Evolutionary conservation across 1,140 invertebrate species (phyloP), one percentile per base, ranked within the genome.

Genomic region (Cephus cinctus): DNA sequence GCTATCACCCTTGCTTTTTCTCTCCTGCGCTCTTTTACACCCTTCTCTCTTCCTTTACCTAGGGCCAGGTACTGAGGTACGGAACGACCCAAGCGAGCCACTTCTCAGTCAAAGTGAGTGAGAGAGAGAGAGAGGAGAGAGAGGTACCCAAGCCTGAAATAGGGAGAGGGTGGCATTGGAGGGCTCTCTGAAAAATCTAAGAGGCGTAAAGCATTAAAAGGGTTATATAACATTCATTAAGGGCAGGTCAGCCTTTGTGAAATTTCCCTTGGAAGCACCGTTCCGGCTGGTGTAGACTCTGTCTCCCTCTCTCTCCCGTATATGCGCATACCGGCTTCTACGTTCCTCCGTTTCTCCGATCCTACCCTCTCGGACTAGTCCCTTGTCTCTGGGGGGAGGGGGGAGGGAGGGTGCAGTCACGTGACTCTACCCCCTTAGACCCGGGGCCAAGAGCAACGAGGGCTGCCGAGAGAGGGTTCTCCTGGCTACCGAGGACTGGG

Each of bases 151-250:
- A n/a, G n/a, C n/a, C n/a, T n/a, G n/a, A n/a, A n/a, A n/a, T n/a
- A 40, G 52, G 52, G 48, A 34, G 45, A 30, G 20, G 44, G 54
- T 42, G 41, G 38, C 52, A 35, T 48, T 65, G 52, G 59, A 72
- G 65, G 57, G 69, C 65, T 48, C 61, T 71, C 67, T 74, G 65
- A 75, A 76, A 75, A 76, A 76, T 75, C 72, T 72, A 75, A 76
- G 69, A 77, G 73, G 72, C 70, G 73, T 75, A 74, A 76, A 73
- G 71, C 71, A 75, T 76, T 75, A 76, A 77, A 76, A 75, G 73
- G 73, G 75, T 77, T 73, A 77, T 74, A 73, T 71, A 76, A 77
- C 75, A 76, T 77, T 76, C 72, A 77, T 77, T 77, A 76, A 59
- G 63, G 63, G 56, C 61, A 58, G 71, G 72, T 76, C 70, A 74